phyloP scores from a whole-genome alignment of 1,140 invertebrate species.

The Myzus persicae region DNA sequence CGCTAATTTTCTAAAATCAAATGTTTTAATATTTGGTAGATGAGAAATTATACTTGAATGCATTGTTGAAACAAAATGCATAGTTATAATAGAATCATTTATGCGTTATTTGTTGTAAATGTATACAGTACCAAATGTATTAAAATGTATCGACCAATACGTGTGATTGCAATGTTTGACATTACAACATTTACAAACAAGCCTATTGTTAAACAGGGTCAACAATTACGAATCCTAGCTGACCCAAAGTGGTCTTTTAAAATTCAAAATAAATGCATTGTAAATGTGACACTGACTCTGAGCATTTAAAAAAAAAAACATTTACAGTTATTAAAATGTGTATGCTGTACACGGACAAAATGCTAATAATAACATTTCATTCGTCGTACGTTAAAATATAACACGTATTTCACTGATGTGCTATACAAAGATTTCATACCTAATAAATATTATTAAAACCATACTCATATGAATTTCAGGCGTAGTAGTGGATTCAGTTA shows the following conservation, averaged over 20 bases:
- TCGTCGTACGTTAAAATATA: neutral
- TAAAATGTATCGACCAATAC: neutral
- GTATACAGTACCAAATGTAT: neutral
- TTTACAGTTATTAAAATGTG: constrained; percentile 10
- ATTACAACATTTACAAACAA: constrained; percentile 9
- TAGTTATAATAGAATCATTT: neutral
- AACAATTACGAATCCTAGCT: constrained; percentile 17
- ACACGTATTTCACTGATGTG: neutral
- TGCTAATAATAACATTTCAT: constrained; percentile 2
- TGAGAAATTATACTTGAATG: neutral
- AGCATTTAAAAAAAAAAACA: neutral
- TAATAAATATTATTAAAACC: neutral
- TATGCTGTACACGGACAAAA: neutral
- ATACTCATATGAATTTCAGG: neutral
- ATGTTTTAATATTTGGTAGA: neutral
- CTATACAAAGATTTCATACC: neutral
- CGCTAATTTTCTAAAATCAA: neutral
- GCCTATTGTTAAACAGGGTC: neutral
- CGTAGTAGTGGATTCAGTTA: neutral
- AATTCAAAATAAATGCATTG: constrained; percentile 19
- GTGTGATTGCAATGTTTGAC: neutral
- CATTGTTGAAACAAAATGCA: neutral
- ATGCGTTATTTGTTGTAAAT: neutral
- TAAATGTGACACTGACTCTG: constrained; percentile 4
- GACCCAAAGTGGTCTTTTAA: neutral